Evolutionary conservation across 2,888 invertebrate species (phyloP).

Genomic region (Orgyia antiqua): DNA sequence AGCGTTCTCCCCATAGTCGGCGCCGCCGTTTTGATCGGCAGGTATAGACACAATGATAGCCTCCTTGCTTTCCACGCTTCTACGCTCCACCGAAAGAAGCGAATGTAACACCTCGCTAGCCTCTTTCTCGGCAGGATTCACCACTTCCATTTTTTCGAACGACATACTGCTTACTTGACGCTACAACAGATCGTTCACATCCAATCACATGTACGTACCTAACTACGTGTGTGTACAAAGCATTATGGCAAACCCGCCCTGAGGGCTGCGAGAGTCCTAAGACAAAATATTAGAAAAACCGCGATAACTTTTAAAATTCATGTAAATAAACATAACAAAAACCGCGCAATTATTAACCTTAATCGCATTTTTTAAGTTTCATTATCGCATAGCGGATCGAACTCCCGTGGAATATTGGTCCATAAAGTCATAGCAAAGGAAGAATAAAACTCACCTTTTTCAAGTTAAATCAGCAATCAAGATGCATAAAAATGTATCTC

Average conservation of each 20-base stretch:
- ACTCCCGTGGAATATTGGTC: slow-evolving; percentile 80
- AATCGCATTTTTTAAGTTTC: slow-evolving; percentile 80
- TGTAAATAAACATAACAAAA: slow-evolving; percentile 79
- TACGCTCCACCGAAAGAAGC: slow-evolving; percentile 81
- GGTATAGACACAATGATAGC: slow-evolving; percentile 72
- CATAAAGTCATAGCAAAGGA: slow-evolving; percentile 77
- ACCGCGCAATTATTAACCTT: slow-evolving; percentile 80
- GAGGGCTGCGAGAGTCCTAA: slow-evolving; percentile 46
- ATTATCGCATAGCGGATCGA: slow-evolving; percentile 80
- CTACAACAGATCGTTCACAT: slow-evolving; percentile 69
- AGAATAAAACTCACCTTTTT: slow-evolving; percentile 75
- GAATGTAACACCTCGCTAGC: slow-evolving; percentile 84
- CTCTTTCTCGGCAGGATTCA: slow-evolving; percentile 83
- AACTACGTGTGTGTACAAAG: slow-evolving; percentile 59
- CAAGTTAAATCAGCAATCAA: slow-evolving; percentile 43
- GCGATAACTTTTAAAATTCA: slow-evolving; percentile 77
- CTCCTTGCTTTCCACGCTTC: slow-evolving; percentile 79
- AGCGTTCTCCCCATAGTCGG: slow-evolving; percentile 74
- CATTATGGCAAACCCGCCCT: slow-evolving; percentile 63
- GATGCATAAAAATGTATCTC: slow-evolving; percentile 49
- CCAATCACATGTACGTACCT: slow-evolving; percentile 72
- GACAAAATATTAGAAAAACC: slow-evolving; percentile 62
- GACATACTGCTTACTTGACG: slow-evolving; percentile 60
- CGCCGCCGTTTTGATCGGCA: slow-evolving; percentile 62
- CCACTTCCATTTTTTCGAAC: slow-evolving; percentile 79